Base-by-base conservation (phyloP, 1,140 invertebrate genomes). In the Diorhabda carinulata region DNA sequence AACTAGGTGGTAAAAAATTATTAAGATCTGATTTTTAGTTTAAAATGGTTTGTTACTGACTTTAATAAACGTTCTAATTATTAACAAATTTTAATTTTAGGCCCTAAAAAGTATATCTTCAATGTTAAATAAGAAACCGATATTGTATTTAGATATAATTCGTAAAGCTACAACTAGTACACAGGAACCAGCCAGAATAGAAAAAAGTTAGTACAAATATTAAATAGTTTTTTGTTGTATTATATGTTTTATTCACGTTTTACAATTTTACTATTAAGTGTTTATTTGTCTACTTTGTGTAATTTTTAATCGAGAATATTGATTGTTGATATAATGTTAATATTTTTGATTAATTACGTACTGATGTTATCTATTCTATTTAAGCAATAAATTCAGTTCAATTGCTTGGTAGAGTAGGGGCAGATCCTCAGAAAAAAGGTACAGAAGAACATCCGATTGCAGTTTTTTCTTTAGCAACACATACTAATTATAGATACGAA, bases 381-480 rank as follows among this genome's bases (percentile, higher is more conserved):
- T 43, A 76, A 97, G 95, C 91, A 72, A 82, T 97, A 8, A 98
- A 98, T 83, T 88, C 89, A 82, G 92, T 97, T 0, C 92, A 88
- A 42, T 81, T 98, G 44, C 77, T 98, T 10, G 96, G 96, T 42
- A 85, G 96, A 79, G 91, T 93, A 61, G 96, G 96, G 3, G 87
- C 83, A 42, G 91, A 96, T 80, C 93, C 95, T 41, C 92, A 96
- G 79, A 87, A 90, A 76, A 86, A 94, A 70, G 96, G 96, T 0
- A 87, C 84, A 6, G 86, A 90, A 73, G 86, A 91, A 65, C 92
- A 94, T 82, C 95, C 95, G 7, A 91, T 96, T 41, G 88, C 95
- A 60, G 87, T 93, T 64, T 97, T 98, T 83, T 94, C 94, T 6
- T 73, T 98, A 60, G 96, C 95, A 3, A 98, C 96, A 43, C 91